Evolutionary conservation across 2,113 vertebrate genomes (phyloP).

Genomic region (Suricata suricatta): DNA sequence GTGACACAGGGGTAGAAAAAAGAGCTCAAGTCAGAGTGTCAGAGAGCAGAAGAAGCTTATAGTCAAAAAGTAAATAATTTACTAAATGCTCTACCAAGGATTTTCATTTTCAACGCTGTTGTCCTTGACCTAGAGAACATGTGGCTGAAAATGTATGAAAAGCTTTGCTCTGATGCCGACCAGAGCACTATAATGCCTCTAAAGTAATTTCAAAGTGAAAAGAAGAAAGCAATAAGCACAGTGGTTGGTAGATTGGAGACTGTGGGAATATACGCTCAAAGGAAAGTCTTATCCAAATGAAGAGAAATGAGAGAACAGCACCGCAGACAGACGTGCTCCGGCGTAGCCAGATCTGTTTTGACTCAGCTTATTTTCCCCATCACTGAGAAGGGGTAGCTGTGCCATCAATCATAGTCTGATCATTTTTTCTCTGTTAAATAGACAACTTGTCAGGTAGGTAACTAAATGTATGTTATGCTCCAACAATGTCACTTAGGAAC

Average conservation of each 20-base stretch:
- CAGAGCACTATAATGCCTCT: constrained; percentile 50
- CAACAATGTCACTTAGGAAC: constrained; percentile 64
- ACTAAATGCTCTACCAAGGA: background rate
- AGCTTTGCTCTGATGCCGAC: constrained; percentile 31
- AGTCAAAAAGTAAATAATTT: constrained; percentile 52
- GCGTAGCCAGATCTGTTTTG: constrained; percentile 66
- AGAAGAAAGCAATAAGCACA: constrained; percentile 79
- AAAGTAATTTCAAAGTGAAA: constrained; percentile 78
- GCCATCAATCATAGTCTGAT: constrained; percentile 80
- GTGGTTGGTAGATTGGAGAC: constrained; percentile 76
- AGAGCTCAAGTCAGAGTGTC: background rate
- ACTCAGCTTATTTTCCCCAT: constrained; percentile 78
- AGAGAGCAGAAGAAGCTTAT: background rate
- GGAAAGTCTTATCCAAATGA: constrained; percentile 77
- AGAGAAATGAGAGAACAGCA: constrained; percentile 80
- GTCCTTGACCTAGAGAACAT: constrained; percentile 65
- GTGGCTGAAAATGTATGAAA: constrained; percentile 35
- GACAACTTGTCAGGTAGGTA: constrained; percentile 75
- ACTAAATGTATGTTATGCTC: constrained; percentile 62
- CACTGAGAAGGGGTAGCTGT: constrained; percentile 69
- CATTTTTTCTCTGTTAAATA: constrained; percentile 71
- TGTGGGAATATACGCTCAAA: constrained; percentile 76
- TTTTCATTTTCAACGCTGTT: constrained; percentile 58
- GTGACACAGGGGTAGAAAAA: background rate
- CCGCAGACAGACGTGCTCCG: constrained; percentile 34